These are phyloP conservation scores for Terrapene triunguis DNA, from an alignment of 2,113 vertebrate genomes.

Conservation along the genomic window DNA sequence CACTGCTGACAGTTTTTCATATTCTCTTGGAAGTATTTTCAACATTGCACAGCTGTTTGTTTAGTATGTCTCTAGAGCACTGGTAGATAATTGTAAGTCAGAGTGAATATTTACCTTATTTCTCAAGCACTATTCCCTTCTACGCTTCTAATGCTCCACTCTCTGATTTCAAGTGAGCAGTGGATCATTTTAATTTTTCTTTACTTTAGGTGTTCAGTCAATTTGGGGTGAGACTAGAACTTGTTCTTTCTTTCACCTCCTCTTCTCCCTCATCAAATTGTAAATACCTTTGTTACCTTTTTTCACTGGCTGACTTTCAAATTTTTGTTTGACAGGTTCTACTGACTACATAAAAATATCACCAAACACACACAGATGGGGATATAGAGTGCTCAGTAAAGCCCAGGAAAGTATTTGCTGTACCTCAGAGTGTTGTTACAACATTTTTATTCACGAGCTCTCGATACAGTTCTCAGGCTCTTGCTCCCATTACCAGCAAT, in stretches of 20 bases:
- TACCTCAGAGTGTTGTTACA: background rate
- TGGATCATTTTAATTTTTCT: constrained; percentile 46
- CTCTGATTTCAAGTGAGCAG: constrained; percentile 34
- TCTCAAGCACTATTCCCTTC: constrained; percentile 59
- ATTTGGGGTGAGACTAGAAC: constrained; percentile 29
- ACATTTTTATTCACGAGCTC: background rate
- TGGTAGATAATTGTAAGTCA: constrained; percentile 67
- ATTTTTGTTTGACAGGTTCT: constrained; percentile 9
- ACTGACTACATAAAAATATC: background rate
- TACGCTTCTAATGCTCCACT: background rate
- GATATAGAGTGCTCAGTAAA: background rate
- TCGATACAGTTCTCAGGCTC: background rate
- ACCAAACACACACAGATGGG: background rate
- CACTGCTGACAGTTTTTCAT: constrained; percentile 56
- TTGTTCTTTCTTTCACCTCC: constrained; percentile 25
- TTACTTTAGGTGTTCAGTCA: constrained; percentile 39
- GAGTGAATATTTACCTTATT: constrained; percentile 69
- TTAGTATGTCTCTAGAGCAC: constrained; percentile 71
- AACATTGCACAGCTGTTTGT: constrained; percentile 75
- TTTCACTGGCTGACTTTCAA: background rate
- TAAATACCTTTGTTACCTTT: background rate
- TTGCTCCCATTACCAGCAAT: background rate
- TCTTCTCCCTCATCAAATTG: constrained; percentile 6
- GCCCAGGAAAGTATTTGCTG: background rate
- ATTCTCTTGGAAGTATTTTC: constrained; percentile 69